Evolutionary conservation across 1,140 invertebrate species (phyloP).

Genomic region (Bradysia coprophila): DNA sequence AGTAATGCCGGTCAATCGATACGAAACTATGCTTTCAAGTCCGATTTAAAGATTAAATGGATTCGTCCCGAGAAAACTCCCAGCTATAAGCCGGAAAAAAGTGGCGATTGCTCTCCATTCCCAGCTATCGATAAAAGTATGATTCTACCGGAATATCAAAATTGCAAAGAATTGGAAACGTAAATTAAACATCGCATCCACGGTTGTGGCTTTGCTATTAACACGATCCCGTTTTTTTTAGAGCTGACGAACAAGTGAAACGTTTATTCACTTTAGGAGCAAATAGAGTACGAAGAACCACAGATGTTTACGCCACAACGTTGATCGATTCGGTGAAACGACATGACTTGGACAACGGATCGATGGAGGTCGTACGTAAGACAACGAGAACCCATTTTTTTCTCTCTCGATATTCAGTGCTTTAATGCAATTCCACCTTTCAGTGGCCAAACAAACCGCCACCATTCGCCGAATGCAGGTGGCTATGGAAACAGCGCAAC

Average conservation of each 20-base stretch:
- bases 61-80: constrained; percentile 33
- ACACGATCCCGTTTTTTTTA: constrained; percentile 13
- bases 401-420: background rate
- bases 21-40: background rate
- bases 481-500: constrained; percentile 25
- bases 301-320: constrained; percentile 20
- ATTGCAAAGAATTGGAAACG: constrained; percentile 32
- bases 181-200: constrained; percentile 18
- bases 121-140: constrained; percentile 22
- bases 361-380: constrained; percentile 34
- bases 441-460: constrained; percentile 33
- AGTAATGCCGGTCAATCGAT: background rate
- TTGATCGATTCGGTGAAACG: constrained; percentile 29
- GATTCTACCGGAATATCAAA: constrained; percentile 16
- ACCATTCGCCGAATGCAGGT: constrained; percentile 34
- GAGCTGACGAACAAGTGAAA: constrained; percentile 33
- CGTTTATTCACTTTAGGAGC: constrained; percentile 34
- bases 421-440: constrained; percentile 8
- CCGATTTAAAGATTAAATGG: constrained; percentile 41
- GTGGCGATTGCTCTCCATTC: constrained; percentile 31
- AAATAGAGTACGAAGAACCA: constrained; percentile 21
- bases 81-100: constrained; percentile 29
- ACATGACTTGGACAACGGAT: constrained; percentile 31
- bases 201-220: background rate
- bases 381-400: constrained; percentile 4